Base-by-base conservation (phyloP, 2,113 vertebrate species). In the Nerophis ophidion region DNA sequence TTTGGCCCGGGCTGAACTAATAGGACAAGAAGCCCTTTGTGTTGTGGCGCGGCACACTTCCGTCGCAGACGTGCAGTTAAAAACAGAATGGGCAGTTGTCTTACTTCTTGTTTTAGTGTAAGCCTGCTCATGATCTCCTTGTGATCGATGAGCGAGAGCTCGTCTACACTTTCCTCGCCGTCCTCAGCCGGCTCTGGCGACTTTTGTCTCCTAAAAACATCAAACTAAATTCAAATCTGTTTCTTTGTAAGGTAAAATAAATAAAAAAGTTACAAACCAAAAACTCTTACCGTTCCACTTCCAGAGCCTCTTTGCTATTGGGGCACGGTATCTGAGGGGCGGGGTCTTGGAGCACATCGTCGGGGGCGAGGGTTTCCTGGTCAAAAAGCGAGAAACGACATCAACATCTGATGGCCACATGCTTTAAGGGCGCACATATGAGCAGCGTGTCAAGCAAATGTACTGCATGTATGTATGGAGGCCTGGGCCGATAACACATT, bases 71-170 rank as follows among this genome's bases (percentile, higher is more conserved):
- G 8, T 7, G 48, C 49, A 38, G 35, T 46, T 45, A 52, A 69
- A 67, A 57, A 8, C 17, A 14, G 51, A 42, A 40, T 33, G 45
- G 63, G 33, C 26, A 3, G 15, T 5, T 0, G 33, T 34, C 88
- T 70, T 70, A 98, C 97, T 90, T 96, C 94, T 64, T 95, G 93
- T 81, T 98, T 99, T 79, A 97, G 85, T 0, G 95, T 98, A 84
- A 99, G 86, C 72, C 93, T 90, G 47, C 88, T 76, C 94, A 99
- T 97, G 17, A 98, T 97, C 81, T 98, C 97, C 57, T 81, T 94
- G 89, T 98, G 97, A 84, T 98, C 95, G 0, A 95, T 93, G 44
- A 99, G 93, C 16, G 95, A 96, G 4, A 99, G 90, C 77, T 99
- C 96, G 5, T 99, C 95, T 1, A 93, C 91, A n/a, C 96, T 94